Percentiles rank a stretch among this genome's conserved stretches.
Conservation (phyloP, 1,140 invertebrate genomes). For the Atta cephalotes region DNA sequence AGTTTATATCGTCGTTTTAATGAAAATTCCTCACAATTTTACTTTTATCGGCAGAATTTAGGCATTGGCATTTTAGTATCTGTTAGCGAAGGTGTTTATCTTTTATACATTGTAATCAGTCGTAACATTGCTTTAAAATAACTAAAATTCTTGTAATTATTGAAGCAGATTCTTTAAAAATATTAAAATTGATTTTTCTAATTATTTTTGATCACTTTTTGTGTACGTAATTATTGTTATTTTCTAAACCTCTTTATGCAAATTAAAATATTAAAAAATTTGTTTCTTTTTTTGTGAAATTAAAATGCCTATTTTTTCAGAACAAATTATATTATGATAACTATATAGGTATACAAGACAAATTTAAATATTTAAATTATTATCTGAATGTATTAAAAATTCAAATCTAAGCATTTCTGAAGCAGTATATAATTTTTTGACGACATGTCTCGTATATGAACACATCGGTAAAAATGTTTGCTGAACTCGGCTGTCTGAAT, state of each 20-base stretch:
- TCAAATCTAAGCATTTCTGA: not conserved
- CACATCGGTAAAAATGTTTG: slow-evolving; percentile 27
- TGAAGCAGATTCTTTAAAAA: not conserved
- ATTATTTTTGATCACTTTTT: slow-evolving; percentile 7
- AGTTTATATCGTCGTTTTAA: not conserved
- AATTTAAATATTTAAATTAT: not conserved
- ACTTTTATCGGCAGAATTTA: slow-evolving; percentile 10
- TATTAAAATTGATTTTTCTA: not conserved
- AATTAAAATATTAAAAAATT: slow-evolving; percentile 1
- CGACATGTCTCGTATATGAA: slow-evolving; percentile 16
- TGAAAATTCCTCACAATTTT: slow-evolving; percentile 11
- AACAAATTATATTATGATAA: not conserved
- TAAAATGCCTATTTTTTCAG: not conserved
- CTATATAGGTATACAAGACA: not conserved
- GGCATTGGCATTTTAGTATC: slow-evolving; percentile 25
- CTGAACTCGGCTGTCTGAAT: slow-evolving; percentile 39
- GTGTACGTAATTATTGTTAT: not conserved
- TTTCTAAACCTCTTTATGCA: not conserved
- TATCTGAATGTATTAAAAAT: not conserved
- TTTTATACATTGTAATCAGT: slow-evolving; percentile 9
- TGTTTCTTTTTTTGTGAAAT: not conserved
- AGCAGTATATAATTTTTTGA: slow-evolving; percentile 20
- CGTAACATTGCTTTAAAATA: slow-evolving; percentile 10
- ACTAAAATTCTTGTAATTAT: not conserved
- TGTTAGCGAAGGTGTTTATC: not conserved